These are phyloP conservation scores for Galleria mellonella DNA, from an alignment of 1,140 invertebrate species.

Conservation along the genomic window DNA sequence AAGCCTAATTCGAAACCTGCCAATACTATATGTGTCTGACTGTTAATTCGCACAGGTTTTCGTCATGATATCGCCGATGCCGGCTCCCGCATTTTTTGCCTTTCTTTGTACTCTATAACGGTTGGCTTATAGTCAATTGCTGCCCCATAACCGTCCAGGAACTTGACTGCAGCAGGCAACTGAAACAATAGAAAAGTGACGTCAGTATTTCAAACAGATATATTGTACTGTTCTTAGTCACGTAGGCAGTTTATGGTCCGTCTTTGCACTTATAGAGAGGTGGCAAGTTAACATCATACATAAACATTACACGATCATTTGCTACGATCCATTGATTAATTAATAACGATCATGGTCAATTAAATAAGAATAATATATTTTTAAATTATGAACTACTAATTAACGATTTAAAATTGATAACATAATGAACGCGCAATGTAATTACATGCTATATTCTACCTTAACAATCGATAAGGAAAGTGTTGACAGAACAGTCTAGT, in stretches of 20 bases:
- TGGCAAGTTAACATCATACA: too few species aligned
- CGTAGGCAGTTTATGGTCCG: constrained; percentile 3
- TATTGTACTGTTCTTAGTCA: constrained; percentile 10
- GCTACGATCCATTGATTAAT: too few species aligned
- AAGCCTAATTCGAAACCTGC: too few species aligned
- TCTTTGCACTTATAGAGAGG: background rate
- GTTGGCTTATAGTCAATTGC: constrained; percentile 45
- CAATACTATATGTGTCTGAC: background rate
- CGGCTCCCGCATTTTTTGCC: constrained; percentile 13
- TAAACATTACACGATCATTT: too few species aligned
- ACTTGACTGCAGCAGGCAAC: constrained; percentile 53
- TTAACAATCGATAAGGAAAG: too few species aligned
- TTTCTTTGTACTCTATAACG: background rate
- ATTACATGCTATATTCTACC: too few species aligned
- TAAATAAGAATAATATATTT: too few species aligned
- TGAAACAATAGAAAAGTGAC: constrained; percentile 48
- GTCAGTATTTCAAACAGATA: constrained; percentile 13
- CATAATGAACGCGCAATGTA: too few species aligned
- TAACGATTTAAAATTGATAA: too few species aligned
- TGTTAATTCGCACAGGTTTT: constrained; percentile 22
- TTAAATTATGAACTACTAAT: too few species aligned
- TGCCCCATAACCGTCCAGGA: constrained; percentile 61
- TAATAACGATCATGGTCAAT: too few species aligned
- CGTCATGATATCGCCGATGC: constrained; percentile 40
- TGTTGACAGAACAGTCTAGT: too few species aligned